Evolutionary conservation across 2,888 invertebrate genomes (phyloP).

Genomic region (Priocnemis perturbator): DNA sequence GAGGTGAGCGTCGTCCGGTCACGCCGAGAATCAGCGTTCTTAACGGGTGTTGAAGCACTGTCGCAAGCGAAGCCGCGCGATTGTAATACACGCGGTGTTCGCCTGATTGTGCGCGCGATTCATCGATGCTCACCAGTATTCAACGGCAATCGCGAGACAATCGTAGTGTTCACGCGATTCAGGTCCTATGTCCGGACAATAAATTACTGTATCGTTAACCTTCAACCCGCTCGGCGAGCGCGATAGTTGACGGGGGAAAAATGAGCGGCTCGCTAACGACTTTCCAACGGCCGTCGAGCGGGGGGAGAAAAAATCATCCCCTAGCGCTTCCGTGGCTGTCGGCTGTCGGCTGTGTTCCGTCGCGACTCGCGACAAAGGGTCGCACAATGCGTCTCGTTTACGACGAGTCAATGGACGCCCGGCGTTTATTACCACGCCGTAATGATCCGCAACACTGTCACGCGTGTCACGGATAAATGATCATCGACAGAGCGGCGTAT

Average conservation of each 20-base stretch:
- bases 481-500: slow-evolving; percentile 42
- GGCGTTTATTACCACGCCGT: slow-evolving; percentile 43
- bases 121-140: too few species aligned
- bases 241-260: neutral
- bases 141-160: neutral
- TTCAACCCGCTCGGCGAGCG: neutral
- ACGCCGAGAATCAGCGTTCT: neutral
- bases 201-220: slow-evolving; percentile 7
- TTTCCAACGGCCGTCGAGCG: neutral
- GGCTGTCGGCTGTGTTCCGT: slow-evolving; percentile 6
- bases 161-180: neutral
- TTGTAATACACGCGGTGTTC: neutral
- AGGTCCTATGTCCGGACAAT: too few species aligned
- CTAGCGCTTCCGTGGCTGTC: slow-evolving; percentile 6
- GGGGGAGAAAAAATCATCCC: slow-evolving; percentile 1
- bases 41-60: neutral
- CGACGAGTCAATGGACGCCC: slow-evolving; percentile 28
- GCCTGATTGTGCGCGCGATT: neutral
- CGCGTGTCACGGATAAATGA: slow-evolving; percentile 45
- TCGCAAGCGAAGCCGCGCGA: slow-evolving; percentile 3
- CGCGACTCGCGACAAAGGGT: too few species aligned
- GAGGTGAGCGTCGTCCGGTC: slow-evolving; percentile 16
- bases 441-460: slow-evolving; percentile 32
- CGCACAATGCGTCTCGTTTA: slow-evolving; percentile 31
- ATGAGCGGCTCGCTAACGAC: slow-evolving; percentile 9